Evolutionary conservation across 2,113 vertebrate genomes (phyloP).

Genomic region (Calonectris borealis): DNA sequence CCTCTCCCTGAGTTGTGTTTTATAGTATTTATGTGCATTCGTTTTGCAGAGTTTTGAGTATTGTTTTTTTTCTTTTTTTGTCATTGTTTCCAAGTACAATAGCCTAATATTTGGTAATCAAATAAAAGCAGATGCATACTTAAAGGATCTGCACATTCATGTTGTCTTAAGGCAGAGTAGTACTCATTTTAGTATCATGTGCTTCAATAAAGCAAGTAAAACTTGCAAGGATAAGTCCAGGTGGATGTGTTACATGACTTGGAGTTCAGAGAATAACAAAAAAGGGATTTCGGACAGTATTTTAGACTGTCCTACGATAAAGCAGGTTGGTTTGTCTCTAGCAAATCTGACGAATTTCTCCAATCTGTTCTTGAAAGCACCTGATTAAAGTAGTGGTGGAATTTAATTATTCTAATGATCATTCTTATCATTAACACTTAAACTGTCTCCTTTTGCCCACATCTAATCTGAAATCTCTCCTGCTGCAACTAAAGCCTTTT

Average conservation of each 20-base stretch:
- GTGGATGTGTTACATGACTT: background rate
- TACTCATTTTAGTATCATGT: background rate
- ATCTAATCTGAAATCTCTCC: background rate
- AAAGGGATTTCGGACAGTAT: background rate
- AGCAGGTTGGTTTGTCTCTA: background rate
- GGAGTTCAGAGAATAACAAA: background rate
- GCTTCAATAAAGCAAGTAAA: background rate
- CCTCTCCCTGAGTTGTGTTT: background rate
- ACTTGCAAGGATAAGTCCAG: background rate
- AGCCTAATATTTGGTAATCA: background rate
- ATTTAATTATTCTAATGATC: background rate
- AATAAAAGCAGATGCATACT: background rate
- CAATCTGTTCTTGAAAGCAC: background rate
- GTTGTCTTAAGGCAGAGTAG: background rate
- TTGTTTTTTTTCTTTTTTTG: background rate
- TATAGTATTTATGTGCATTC: background rate
- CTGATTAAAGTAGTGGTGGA: background rate
- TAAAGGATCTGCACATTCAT: background rate
- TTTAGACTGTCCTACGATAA: background rate
- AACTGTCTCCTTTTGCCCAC: background rate
- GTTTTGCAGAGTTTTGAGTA: background rate
- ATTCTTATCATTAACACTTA: background rate
- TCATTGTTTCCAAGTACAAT: background rate
- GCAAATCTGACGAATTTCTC: background rate
- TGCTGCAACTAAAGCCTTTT: background rate